Evolutionary conservation across 2,113 vertebrate species (phyloP).

Genomic region (Dicerorhinus sumatrensis): DNA sequence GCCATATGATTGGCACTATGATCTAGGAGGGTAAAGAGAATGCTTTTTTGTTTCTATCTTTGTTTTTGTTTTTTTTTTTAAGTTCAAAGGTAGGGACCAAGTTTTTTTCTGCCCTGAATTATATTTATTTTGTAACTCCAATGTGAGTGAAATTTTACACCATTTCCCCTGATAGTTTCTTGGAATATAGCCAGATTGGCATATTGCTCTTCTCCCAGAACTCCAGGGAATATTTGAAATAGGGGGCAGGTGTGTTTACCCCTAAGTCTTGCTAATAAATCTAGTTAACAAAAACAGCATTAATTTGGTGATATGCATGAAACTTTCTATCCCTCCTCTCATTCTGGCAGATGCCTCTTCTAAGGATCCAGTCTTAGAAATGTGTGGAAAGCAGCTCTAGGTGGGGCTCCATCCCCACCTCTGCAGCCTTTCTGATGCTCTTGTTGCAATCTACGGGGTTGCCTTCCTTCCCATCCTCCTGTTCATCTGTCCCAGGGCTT

Average conservation of each 20-base stretch:
- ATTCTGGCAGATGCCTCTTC: not conserved
- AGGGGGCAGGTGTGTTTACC: not conserved
- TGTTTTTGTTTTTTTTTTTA: not conserved
- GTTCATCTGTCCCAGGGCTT: not conserved
- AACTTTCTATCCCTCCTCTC: not conserved
- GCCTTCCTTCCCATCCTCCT: not conserved
- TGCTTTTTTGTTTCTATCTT: not conserved
- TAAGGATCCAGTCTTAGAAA: not conserved
- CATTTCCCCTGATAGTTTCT: constrained; percentile 21
- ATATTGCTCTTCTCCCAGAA: not conserved
- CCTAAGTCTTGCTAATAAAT: not conserved
- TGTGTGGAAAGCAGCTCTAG: not conserved
- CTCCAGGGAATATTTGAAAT: constrained; percentile 24
- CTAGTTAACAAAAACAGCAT: constrained; percentile 33
- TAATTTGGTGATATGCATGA: constrained; percentile 39
- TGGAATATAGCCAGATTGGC: not conserved
- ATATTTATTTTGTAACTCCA: not conserved
- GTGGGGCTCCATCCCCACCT: not conserved
- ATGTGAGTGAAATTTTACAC: constrained; percentile 42
- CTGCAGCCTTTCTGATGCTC: not conserved
- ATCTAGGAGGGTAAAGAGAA: not conserved
- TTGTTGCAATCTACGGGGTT: not conserved
- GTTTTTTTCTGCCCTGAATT: not conserved
- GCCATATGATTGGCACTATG: not conserved
- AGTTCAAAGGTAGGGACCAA: not conserved